phyloP scores from a whole-genome alignment of 2,888 invertebrate species.

The Nyleta sp. region DNA sequence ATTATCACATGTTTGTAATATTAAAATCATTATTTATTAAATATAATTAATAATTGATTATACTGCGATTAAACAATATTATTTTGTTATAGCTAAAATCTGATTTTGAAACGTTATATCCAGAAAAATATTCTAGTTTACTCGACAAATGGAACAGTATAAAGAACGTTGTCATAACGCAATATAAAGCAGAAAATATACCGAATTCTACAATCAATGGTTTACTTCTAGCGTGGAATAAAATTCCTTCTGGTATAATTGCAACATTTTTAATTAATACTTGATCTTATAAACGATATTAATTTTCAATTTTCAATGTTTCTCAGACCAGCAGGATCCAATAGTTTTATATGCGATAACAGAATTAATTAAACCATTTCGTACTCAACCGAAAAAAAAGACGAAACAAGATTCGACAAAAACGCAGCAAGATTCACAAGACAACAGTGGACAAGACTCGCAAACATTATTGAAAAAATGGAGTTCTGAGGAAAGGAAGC shows the following conservation, averaged over 20 bases:
- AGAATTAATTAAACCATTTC: conserved; percentile 16
- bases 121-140: background rate
- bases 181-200: background rate
- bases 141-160: background rate
- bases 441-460: conserved; percentile 1
- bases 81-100: conserved; percentile 3
- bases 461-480: background rate
- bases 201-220: background rate
- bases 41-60: no score
- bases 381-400: background rate
- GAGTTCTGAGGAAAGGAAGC: conserved; percentile 8
- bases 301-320: background rate
- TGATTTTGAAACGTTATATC: conserved; percentile 7
- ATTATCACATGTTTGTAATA: no score
- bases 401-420: background rate
- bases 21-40: no score
- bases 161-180: background rate
- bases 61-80: no score
- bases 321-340: conserved; percentile 20
- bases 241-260: background rate
- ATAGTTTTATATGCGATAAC: background rate
- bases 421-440: background rate
- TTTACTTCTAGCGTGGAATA: conserved; percentile 13
- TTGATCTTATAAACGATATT: background rate
- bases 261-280: background rate